phyloP scores from a whole-genome alignment of 2,888 invertebrate species.

The Drosophila lutescens region DNA sequence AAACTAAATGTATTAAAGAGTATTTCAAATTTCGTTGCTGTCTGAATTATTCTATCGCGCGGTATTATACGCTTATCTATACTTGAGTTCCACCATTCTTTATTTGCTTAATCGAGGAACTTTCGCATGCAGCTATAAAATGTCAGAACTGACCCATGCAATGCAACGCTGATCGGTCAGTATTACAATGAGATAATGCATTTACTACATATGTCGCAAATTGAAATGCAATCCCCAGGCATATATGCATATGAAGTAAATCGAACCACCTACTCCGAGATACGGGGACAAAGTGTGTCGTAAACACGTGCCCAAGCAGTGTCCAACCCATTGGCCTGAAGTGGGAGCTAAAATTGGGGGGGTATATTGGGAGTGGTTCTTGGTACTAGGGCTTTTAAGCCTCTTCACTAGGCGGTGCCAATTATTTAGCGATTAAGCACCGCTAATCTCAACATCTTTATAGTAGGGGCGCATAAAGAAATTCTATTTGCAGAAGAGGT shows the following conservation, averaged over 20 bases:
- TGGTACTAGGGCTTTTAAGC: slow-evolving; percentile 7
- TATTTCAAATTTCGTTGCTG: neutral
- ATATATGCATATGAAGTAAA: slow-evolving; percentile 9
- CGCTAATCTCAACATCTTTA: slow-evolving; percentile 45
- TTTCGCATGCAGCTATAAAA: neutral
- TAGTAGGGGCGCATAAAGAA: slow-evolving; percentile 15
- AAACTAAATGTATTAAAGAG: neutral
- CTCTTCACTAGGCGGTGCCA: slow-evolving; percentile 27
- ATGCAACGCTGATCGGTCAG: slow-evolving; percentile 6
- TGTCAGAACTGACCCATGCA: slow-evolving; percentile 20
- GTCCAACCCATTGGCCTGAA: slow-evolving; percentile 12
- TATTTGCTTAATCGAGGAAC: slow-evolving; percentile 8
- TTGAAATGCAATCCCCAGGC: neutral
- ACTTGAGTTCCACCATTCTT: slow-evolving; percentile 1
- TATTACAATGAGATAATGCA: slow-evolving; percentile 17
- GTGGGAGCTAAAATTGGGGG: slow-evolving; percentile 8
- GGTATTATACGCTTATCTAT: slow-evolving; percentile 3
- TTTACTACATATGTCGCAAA: neutral
- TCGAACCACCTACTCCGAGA: slow-evolving; percentile 10
- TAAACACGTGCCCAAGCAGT: slow-evolving; percentile 25
- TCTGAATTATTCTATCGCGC: neutral
- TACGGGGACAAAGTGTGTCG: slow-evolving; percentile 6
- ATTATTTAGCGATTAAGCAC: slow-evolving; percentile 48
- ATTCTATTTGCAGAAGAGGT: slow-evolving; percentile 18
- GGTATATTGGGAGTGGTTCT: slow-evolving; percentile 1